Percentiles rank a stretch among this genome's conserved stretches.
Evolutionary conservation across 2,888 invertebrate genomes (phyloP).

Genomic region (Sipha maydis): DNA sequence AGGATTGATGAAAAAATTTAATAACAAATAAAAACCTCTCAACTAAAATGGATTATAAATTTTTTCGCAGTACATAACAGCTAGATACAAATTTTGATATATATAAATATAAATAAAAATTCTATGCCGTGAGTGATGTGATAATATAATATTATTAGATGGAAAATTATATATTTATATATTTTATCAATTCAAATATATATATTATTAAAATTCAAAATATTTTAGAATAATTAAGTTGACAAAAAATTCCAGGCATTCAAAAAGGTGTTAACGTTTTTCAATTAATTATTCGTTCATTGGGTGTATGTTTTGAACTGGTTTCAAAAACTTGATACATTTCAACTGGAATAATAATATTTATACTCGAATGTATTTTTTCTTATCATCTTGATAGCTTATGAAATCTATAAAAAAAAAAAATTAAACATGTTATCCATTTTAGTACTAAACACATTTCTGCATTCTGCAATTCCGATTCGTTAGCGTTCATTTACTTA

Average conservation of each 20-base stretch:
- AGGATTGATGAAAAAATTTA: background rate
- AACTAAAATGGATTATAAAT: background rate
- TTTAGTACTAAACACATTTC: background rate
- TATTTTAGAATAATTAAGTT: too few relatives aligned
- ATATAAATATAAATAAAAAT: too few relatives aligned
- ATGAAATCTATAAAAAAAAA: constrained; percentile 1
- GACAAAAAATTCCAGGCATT: background rate
- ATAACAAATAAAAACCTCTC: background rate
- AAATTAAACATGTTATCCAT: background rate
- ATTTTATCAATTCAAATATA: too few relatives aligned
- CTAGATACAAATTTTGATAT: background rate
- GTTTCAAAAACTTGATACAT: background rate
- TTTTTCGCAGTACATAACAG: background rate
- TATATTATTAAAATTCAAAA: too few relatives aligned
- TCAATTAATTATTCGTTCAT: constrained; percentile 22
- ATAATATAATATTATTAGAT: too few relatives aligned
- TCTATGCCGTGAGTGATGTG: too few relatives aligned
- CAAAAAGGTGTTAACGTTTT: constrained; percentile 28
- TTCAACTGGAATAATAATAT: background rate
- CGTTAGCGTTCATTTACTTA: background rate
- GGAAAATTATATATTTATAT: too few relatives aligned
- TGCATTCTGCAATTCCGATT: background rate
- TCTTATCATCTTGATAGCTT: background rate
- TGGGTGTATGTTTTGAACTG: background rate
- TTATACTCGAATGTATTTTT: background rate